Evolutionary conservation across 1,140 invertebrate species (phyloP), one percentile per base, ranked within the genome.

Genomic region (Antheraea mylitta): DNA sequence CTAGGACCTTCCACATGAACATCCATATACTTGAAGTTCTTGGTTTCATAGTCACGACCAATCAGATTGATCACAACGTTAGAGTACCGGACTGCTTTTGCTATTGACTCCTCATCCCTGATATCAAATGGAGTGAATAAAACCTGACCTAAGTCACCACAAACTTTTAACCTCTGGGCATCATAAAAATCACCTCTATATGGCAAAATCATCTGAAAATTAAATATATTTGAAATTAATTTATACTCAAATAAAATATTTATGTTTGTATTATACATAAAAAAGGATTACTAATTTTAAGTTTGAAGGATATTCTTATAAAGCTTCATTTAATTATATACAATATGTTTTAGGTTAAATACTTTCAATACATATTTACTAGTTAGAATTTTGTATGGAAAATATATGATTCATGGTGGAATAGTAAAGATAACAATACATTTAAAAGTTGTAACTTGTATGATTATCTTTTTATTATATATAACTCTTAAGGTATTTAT

Each of bases 51-150:
- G 74, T 99, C 96, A 65, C 96, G 93, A 22, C 99, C 98, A 79
- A 99, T 95, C 48, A 99, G 93, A 92, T 99, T 99, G 73, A 99
- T 95, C 0, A 99, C 99, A 70, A 99, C 97, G 93, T 99, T 99
- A 0, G 99, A 99, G 92, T 99, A 97, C 81, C 97, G 96, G 7
- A 99, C 94, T 11, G 96, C 96, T 89, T 96, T 97, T 6, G 95
- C 92, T 75, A 99, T 96, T 0, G 96, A 96, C n/a, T 96, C 96
- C 80, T 99, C 97, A 93, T 99, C 98, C 59, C 94, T 93, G 19
- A 99, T 80, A 82, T 98, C 80, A 86, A 95, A 99, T 4, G 96
- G 97, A 82, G 97, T 95, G 88, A 96, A 99, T 1, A 98, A 92
- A 18, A 99, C 96, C 94, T 99, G 99, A 30, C 99, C 99, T 65